Conservation (phyloP, 64 coral and sea anemone genomes). For the Porites australiensis region DNA sequence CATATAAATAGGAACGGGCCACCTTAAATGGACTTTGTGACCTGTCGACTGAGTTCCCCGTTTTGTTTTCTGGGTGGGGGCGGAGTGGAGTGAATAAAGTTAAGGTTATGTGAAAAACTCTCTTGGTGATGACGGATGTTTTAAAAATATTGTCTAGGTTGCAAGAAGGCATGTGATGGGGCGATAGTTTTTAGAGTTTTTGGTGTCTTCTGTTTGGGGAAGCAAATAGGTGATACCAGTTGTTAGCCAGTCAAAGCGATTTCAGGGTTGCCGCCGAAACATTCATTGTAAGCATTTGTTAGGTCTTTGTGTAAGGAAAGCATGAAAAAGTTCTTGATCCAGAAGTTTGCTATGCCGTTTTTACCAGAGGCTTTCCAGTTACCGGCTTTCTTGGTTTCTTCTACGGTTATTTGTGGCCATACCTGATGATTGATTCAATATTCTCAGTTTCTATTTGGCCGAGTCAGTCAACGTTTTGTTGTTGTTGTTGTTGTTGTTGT, state of each 20-base stretch:
- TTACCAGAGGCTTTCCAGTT: conserved; percentile 41
- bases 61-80: too few relatives aligned
- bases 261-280: conserved; percentile 17
- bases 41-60: too few relatives aligned
- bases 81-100: too few relatives aligned
- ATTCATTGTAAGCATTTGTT: conserved; percentile 37
- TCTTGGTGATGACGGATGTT: conserved; percentile 7
- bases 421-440: background rate
- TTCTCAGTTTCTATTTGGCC: too few relatives aligned
- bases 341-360: conserved; percentile 34
- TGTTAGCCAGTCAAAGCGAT: background rate
- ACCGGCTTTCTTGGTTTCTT: conserved; percentile 11
- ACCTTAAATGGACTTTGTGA: too few relatives aligned
- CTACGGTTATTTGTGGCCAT: conserved; percentile 8
- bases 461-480: background rate
- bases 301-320: conserved; percentile 13
- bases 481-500: too few relatives aligned
- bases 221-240: background rate
- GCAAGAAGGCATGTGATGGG: conserved; percentile 23
- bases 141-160: conserved; percentile 9
- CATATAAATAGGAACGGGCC: too few relatives aligned
- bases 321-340: conserved; percentile 10
- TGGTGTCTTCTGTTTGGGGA: conserved; percentile 29
- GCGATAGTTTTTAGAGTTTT: conserved; percentile 39
- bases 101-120: background rate